Evolutionary conservation across 2,797 vertebrate genomes (phyloP).

Genomic region (Gobionotothen gibberifrons): DNA sequence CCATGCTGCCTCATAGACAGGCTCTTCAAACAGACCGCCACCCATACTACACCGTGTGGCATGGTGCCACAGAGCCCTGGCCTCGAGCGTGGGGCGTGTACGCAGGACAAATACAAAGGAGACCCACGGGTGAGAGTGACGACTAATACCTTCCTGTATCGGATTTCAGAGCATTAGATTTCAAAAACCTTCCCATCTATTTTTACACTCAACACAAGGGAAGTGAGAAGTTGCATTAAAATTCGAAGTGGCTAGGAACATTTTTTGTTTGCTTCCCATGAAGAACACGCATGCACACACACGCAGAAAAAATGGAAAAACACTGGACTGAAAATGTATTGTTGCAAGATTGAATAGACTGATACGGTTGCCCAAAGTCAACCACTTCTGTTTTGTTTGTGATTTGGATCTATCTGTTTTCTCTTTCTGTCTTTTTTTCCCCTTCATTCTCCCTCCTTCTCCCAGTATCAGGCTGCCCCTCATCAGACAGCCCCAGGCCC

Average conservation of each 20-base stretch:
- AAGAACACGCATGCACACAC: slow-evolving; percentile 6
- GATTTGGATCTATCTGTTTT: slow-evolving; percentile 44
- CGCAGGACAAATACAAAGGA: slow-evolving; percentile 79
- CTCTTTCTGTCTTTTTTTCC: not conserved
- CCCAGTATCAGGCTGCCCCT: slow-evolving; percentile 68
- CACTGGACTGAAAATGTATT: slow-evolving; percentile 37
- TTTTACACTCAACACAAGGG: slow-evolving; percentile 70
- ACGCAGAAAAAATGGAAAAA: not conserved
- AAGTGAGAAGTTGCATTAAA: slow-evolving; percentile 67
- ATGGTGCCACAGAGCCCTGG: slow-evolving; percentile 75
- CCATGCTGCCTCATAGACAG: slow-evolving; percentile 60
- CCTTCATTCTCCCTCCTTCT: slow-evolving; percentile 4
- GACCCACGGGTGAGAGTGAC: slow-evolving; percentile 75
- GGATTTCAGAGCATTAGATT: slow-evolving; percentile 72
- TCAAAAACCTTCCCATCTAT: slow-evolving; percentile 73
- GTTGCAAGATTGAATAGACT: slow-evolving; percentile 45
- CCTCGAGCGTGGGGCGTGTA: slow-evolving; percentile 76
- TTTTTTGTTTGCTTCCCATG: slow-evolving; percentile 48
- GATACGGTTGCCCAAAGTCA: slow-evolving; percentile 60
- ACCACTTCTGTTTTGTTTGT: slow-evolving; percentile 51
- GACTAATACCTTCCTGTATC: slow-evolving; percentile 79
- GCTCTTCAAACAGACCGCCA: slow-evolving; percentile 75
- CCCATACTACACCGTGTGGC: slow-evolving; percentile 75
- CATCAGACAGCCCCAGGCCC: slow-evolving; percentile 74
- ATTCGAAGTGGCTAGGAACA: slow-evolving; percentile 36